phyloP scores from a whole-genome alignment of 2,888 invertebrate species.

The Exephanes ischioxanthus region DNA sequence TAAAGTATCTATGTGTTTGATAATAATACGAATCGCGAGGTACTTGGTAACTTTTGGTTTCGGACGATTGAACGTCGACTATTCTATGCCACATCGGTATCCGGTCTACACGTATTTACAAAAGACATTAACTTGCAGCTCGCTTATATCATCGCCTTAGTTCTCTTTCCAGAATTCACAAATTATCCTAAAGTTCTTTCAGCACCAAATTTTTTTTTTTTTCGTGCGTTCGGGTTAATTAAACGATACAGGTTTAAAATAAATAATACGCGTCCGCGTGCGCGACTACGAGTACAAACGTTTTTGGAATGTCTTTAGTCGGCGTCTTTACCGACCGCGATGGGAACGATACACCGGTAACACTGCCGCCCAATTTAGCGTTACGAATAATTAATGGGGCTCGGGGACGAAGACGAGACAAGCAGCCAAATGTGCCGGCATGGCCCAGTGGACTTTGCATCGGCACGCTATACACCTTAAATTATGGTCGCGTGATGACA shows the following conservation, averaged over 20 bases:
- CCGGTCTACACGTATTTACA: slow-evolving; percentile 45
- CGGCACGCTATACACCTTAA: slow-evolving; percentile 69
- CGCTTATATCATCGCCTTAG: slow-evolving; percentile 16
- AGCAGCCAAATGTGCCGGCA: slow-evolving; percentile 6
- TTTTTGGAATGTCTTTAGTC: slow-evolving; percentile 1
- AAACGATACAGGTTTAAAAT: background rate
- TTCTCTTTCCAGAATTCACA: background rate
- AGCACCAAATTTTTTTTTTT: slow-evolving; percentile 26
- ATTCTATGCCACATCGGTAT: slow-evolving; percentile 37
- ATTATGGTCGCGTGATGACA: slow-evolving; percentile 75
- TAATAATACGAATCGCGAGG: slow-evolving; percentile 69
- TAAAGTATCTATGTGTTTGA: slow-evolving; percentile 49
- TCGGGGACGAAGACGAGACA: slow-evolving; percentile 7
- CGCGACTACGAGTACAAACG: background rate
- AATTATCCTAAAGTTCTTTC: slow-evolving; percentile 31
- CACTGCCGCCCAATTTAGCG: slow-evolving; percentile 6
- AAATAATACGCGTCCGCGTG: slow-evolving; percentile 3
- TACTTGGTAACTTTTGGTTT: slow-evolving; percentile 76
- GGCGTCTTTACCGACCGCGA: background rate
- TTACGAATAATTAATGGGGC: slow-evolving; percentile 32
- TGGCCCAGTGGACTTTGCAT: slow-evolving; percentile 9
- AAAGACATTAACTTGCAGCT: slow-evolving; percentile 32
- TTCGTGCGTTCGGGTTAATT: background rate
- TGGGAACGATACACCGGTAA: slow-evolving; percentile 12
- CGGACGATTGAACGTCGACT: slow-evolving; percentile 61